Conservation (phyloP, 2,113 vertebrate species). For the Montifringilla adamsi region DNA sequence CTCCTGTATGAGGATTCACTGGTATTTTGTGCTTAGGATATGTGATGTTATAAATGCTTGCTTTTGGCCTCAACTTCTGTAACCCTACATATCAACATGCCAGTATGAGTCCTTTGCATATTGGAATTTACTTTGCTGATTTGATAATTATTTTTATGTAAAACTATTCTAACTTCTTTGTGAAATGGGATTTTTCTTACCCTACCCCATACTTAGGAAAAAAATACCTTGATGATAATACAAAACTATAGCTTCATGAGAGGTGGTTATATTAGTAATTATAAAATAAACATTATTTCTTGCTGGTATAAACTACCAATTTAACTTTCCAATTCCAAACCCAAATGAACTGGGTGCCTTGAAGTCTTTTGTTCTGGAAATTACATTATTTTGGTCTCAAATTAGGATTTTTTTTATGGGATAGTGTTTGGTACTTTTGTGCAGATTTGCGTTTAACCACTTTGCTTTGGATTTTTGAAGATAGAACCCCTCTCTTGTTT, state of each 20-base stretch:
- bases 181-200: background rate
- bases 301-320: background rate
- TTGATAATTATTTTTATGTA: background rate
- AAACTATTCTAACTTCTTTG: background rate
- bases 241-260: background rate
- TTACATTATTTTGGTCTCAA: background rate
- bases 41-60: background rate
- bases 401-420: background rate
- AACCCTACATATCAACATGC: accelerated
- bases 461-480: background rate
- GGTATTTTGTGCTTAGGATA: background rate
- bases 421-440: background rate
- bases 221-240: background rate
- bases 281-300: background rate
- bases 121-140: background rate
- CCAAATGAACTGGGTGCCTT: background rate
- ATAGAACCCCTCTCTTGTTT: background rate
- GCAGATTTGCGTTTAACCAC: background rate
- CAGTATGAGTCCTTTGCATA: background rate
- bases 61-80: background rate
- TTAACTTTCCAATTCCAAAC: background rate
- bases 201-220: background rate
- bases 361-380: background rate
- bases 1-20: background rate
- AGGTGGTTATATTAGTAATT: background rate